phyloP scores from a whole-genome alignment of 2,113 vertebrate genomes.

The Megaceryle maxima region DNA sequence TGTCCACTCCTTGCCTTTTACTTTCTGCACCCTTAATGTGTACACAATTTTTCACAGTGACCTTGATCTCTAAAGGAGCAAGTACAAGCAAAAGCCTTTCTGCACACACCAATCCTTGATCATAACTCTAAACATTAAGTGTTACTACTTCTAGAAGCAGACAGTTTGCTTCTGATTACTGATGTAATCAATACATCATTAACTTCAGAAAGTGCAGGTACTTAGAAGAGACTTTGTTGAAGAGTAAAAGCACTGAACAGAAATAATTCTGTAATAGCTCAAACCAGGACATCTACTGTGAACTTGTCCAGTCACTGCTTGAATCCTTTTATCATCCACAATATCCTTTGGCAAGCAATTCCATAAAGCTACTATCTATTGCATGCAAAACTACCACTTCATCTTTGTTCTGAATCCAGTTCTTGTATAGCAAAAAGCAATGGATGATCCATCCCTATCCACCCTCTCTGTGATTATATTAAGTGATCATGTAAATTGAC shows the following conservation, averaged over 20 bases:
- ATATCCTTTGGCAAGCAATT: conserved; percentile 1
- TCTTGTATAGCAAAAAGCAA: neutral
- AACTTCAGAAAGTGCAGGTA: neutral
- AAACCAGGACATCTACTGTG: neutral
- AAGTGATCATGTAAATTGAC: neutral
- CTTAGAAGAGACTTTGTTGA: neutral
- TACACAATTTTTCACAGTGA: neutral
- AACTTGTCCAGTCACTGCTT: conserved; percentile 17
- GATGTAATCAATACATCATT: neutral
- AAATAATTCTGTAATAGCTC: neutral
- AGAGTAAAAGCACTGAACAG: neutral
- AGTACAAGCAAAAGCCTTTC: neutral
- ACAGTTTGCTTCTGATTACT: neutral
- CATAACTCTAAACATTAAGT: neutral
- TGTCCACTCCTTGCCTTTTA: neutral
- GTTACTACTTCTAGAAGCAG: neutral
- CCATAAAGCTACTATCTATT: neutral
- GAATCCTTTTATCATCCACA: neutral
- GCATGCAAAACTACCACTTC: neutral
- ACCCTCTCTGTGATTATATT: neutral
- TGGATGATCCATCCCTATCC: neutral
- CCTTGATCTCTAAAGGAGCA: neutral
- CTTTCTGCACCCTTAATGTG: neutral
- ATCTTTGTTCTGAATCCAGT: neutral
- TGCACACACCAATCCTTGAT: neutral